Conservation (phyloP, 2,797 vertebrate genomes). For the Paguma larvata region DNA sequence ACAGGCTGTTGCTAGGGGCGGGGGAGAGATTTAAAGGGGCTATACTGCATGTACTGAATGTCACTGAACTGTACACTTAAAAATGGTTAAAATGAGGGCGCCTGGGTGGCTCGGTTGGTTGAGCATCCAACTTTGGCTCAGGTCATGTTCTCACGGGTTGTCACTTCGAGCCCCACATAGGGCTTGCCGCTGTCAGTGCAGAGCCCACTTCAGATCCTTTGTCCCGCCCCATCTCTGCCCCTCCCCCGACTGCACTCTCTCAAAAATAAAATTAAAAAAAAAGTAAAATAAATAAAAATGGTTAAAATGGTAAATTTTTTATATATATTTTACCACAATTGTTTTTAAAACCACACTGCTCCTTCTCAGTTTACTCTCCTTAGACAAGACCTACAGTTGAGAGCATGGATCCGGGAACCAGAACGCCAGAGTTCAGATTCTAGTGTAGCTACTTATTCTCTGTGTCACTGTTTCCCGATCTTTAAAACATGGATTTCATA, state of each 20-base stretch:
- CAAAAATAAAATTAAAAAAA: too few species aligned
- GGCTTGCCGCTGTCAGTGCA: too few species aligned
- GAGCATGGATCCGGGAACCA: not conserved
- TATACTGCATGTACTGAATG: not conserved
- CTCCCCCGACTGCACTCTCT: too few species aligned
- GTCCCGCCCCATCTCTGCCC: too few species aligned
- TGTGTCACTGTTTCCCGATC: not conserved
- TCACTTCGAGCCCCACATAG: too few species aligned
- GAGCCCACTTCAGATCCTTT: too few species aligned
- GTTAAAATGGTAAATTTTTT: not conserved
- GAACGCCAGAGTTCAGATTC: not conserved
- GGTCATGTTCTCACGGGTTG: too few species aligned
- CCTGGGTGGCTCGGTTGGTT: too few species aligned
- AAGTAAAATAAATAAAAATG: not conserved
- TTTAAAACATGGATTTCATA: constrained; percentile 27
- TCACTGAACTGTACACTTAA: not conserved
- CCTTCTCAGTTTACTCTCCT: not conserved
- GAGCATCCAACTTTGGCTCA: too few species aligned
- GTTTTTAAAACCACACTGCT: not conserved
- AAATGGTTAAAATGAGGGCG: not conserved
- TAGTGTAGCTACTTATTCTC: not conserved
- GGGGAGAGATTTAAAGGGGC: not conserved
- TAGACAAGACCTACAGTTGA: not conserved
- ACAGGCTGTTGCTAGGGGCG: not conserved
- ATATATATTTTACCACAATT: not conserved